Evolutionary conservation across 1,140 invertebrate genomes (phyloP).

Genomic region (Oedothorax gibbosus): DNA sequence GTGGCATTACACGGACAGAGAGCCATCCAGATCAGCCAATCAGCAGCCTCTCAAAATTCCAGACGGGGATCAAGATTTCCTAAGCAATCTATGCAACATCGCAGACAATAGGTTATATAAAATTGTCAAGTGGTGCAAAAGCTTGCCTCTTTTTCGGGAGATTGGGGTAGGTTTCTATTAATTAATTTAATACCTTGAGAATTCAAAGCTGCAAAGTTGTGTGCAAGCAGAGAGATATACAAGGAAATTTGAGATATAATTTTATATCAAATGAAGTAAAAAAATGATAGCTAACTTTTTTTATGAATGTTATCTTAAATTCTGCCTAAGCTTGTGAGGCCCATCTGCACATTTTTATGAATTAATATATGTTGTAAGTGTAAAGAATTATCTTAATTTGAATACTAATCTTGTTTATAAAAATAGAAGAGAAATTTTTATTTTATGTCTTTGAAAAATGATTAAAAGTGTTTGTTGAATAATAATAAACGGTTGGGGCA

Average conservation of each 20-base stretch:
- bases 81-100: conserved; percentile 90
- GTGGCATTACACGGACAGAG: conserved; percentile 86
- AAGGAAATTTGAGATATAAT: no score
- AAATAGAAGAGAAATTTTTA: no score
- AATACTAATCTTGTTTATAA: no score
- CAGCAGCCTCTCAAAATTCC: conserved; percentile 31
- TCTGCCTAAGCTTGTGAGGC: not conserved
- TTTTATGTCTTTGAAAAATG: no score
- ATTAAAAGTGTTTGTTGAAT: no score
- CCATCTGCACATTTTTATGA: not conserved
- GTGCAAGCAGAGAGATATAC: no score
- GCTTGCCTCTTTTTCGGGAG: conserved; percentile 94
- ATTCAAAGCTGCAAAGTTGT: not conserved
- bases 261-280: no score
- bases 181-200: not conserved
- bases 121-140: conserved; percentile 99
- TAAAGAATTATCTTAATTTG: not conserved
- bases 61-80: conserved; percentile 75
- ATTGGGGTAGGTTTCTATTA: conserved; percentile 80
- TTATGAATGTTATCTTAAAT: no score
- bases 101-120: conserved; percentile 96
- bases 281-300: no score
- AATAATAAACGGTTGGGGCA: no score
- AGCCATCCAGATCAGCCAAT: conserved; percentile 41
- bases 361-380: not conserved